Conservation (phyloP, 1,140 invertebrate species). For the Harpegnathos saltator region DNA sequence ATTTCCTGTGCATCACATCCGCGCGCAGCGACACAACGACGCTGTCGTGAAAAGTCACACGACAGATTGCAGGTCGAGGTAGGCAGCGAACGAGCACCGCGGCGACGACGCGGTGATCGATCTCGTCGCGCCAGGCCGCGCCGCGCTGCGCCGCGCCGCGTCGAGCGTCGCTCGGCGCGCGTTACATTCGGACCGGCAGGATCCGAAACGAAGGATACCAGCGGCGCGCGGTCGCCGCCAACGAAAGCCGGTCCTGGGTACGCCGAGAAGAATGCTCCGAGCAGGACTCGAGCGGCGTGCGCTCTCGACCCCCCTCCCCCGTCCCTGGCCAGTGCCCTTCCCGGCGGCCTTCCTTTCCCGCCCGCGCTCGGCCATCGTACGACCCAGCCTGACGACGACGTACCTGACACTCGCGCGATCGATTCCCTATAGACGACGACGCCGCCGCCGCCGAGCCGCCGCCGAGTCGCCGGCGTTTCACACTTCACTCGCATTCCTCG, state of each 20-base stretch:
- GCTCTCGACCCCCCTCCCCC: constrained; percentile 43
- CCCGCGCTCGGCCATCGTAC: constrained; percentile 41
- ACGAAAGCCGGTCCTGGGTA: constrained; percentile 62
- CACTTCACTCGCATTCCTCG: constrained; percentile 14
- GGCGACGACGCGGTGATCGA: no score
- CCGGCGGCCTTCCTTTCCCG: not conserved
- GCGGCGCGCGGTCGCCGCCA: constrained; percentile 26
- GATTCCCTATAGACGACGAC: constrained; percentile 67
- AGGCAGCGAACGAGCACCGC: no score
- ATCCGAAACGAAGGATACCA: not conserved
- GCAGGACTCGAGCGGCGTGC: constrained; percentile 65
- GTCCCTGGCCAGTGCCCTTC: constrained; percentile 13
- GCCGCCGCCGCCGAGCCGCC: constrained; percentile 52
- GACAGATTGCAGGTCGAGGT: no score
- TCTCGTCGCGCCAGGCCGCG: no score
- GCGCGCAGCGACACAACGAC: no score
- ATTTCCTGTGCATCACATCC: no score
- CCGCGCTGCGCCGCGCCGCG: no score
- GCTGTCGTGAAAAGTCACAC: no score
- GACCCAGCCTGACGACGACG: constrained; percentile 76
- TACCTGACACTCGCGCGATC: constrained; percentile 79
- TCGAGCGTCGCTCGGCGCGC: no score
- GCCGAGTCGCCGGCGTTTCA: constrained; percentile 56
- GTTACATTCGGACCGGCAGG: constrained; percentile 36
- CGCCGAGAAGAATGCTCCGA: constrained; percentile 67